Conservation (phyloP, 2,888 invertebrate genomes). For the Spodoptera exigua region DNA sequence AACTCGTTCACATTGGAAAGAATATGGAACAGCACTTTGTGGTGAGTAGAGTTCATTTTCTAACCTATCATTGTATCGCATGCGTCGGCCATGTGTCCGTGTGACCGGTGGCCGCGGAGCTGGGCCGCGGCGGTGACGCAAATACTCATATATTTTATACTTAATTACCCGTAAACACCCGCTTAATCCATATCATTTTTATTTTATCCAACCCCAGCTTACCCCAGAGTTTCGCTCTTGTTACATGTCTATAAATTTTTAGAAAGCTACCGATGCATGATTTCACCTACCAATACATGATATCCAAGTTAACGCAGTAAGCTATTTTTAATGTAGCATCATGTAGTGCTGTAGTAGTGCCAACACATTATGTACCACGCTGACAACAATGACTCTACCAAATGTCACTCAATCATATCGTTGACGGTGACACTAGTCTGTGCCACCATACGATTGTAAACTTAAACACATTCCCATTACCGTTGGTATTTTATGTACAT, state of each 20-base stretch:
- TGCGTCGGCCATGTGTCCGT: conserved; percentile 70
- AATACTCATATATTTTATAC: conserved; percentile 40
- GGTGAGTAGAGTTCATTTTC: conserved; percentile 79
- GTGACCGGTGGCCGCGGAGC: conserved; percentile 51
- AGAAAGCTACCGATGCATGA: conserved; percentile 54
- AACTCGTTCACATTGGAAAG: conserved; percentile 89
- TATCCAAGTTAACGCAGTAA: conserved; percentile 44
- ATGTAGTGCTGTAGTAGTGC: conserved; percentile 3
- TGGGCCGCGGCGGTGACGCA: conserved; percentile 36
- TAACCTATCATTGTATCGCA: conserved; percentile 78
- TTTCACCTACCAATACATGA: conserved; percentile 47
- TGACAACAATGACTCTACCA: conserved; percentile 46
- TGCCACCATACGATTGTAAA: conserved; percentile 31
- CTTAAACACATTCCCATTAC: conserved; percentile 32
- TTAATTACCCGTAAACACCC: conserved; percentile 48
- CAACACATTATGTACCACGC: conserved; percentile 21
- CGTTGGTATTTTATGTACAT: conserved; percentile 28
- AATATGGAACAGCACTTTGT: conserved; percentile 88
- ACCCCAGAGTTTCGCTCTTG: conserved; percentile 27
- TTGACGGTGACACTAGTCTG: conserved; percentile 28
- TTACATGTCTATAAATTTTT: conserved; percentile 49
- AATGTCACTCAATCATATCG: conserved; percentile 31
- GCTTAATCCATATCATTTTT: conserved; percentile 43
- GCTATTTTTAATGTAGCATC: conserved; percentile 41
- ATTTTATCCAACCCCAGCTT: conserved; percentile 29